Percentiles rank a stretch among this genome's conserved stretches.
These are phyloP conservation scores for Proterorhinus semilunaris DNA, from an alignment of 2,113 vertebrate genomes.

Conservation along the genomic window DNA sequence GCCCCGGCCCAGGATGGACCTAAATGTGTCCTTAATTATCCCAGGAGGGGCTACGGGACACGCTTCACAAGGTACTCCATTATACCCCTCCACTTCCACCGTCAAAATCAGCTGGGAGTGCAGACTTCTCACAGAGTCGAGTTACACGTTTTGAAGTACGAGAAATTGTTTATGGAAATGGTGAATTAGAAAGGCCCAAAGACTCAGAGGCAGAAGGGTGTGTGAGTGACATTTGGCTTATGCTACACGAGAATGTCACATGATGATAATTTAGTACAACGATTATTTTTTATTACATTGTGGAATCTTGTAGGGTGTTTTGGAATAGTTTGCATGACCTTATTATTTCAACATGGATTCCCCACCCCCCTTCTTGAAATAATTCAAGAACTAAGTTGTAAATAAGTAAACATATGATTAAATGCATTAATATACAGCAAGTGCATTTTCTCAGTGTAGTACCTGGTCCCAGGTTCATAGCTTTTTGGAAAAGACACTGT, in stretches of 20 bases:
- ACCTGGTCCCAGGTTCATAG: no score
- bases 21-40: constrained; percentile 74
- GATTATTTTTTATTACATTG: neutral
- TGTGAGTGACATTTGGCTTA: neutral
- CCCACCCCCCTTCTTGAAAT: no score
- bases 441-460: no score
- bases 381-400: no score
- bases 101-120: constrained; percentile 50
- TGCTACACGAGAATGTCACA: no score
- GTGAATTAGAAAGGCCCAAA: neutral
- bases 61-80: constrained; percentile 57
- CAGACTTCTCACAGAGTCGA: constrained; percentile 43
- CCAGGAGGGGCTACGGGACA: constrained; percentile 55
- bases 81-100: constrained; percentile 44
- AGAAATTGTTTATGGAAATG: constrained; percentile 11
- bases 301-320: no score
- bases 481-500: no score
- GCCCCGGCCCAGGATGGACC: constrained; percentile 34
- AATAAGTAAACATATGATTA: no score
- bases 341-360: neutral
- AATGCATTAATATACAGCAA: no score
- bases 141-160: constrained; percentile 24
- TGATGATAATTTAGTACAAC: no score
- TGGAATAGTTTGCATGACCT: neutral
- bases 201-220: neutral